Base-by-base conservation (phyloP, 1,140 invertebrate genomes). In the Samia ricini region DNA sequence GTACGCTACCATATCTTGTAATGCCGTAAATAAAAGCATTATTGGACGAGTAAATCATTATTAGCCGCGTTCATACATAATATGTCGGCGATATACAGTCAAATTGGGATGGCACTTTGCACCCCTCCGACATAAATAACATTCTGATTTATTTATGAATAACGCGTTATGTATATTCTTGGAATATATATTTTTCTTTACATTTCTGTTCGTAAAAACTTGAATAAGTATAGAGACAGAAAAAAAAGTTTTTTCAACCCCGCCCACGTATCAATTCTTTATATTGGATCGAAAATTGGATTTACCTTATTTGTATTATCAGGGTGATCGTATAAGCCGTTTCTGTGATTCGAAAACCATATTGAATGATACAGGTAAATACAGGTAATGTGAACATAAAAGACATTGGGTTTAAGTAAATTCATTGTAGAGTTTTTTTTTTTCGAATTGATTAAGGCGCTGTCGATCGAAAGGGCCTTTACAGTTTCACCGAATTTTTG, bases 121-220 rank as follows among this genome's bases (percentile, higher is more conserved):
- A 59, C 57, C 57, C 52, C 57, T 23, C 22, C 19, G 42, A 48
- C 36, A 42, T 59, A 59, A 58, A 58, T 59, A 59, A 48, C 42
- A 48, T 23, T 59, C n/a, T 59, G 57, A 49, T 24, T 24, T 59
- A 50, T 50, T 50, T 59, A 59, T 24, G 56, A 56, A 29, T 15
- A n/a, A 56, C 24, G 51, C 51, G 51, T 15, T 42, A n/a, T n/a
- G 33, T 42, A 42, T 42, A 42, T 3, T 42, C 10, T 42, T 52
- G 50, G 19, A 23, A 52, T 52, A 19, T 12, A 22, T 51, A 23
- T 36, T 57, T 36, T 33, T 21, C 26, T 42, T 20, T 19, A 36
- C 26, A 2, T 36, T 57, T 57, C n/a, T 4, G 8, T 56, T 29
- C 24, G 15, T 15, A 23, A 2, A 29, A 26, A 56, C n/a, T n/a